Conservation (phyloP, 1,140 invertebrate genomes). For the Adelges cooleyi region DNA sequence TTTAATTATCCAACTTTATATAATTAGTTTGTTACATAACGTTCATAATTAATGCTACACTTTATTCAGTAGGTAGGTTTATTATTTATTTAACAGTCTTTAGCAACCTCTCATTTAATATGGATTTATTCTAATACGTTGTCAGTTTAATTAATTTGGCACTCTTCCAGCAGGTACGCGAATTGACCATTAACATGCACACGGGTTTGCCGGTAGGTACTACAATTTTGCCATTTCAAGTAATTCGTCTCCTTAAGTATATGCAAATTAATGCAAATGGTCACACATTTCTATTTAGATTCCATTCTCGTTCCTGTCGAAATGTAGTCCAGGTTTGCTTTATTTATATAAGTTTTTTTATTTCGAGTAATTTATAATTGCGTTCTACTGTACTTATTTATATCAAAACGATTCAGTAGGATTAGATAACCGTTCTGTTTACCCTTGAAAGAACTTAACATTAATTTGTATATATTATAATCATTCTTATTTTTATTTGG, state of each 20-base stretch:
- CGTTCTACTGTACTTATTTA: no score
- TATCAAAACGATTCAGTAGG: no score
- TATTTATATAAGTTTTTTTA: neutral
- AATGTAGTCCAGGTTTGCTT: neutral
- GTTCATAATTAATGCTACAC: no score
- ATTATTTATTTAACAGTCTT: no score
- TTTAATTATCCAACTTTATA: no score
- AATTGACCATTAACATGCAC: constrained; percentile 8
- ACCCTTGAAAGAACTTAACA: no score
- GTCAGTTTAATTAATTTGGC: constrained; percentile 5
- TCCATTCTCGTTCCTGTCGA: neutral
- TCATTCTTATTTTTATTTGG: no score
- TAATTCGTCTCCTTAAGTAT: neutral
- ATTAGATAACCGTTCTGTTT: no score
- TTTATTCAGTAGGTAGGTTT: no score
- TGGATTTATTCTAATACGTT: neutral
- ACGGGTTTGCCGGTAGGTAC: neutral
- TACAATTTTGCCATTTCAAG: neutral
- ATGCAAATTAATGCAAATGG: constrained; percentile 19
- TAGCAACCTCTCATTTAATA: neutral
- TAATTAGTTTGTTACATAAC: no score
- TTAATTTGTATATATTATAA: no score
- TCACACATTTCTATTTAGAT: constrained; percentile 1
- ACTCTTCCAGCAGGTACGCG: neutral
- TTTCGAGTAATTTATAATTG: neutral